Base-by-base conservation (phyloP, 2,113 vertebrate species). In the Melanocharis versteri region DNA sequence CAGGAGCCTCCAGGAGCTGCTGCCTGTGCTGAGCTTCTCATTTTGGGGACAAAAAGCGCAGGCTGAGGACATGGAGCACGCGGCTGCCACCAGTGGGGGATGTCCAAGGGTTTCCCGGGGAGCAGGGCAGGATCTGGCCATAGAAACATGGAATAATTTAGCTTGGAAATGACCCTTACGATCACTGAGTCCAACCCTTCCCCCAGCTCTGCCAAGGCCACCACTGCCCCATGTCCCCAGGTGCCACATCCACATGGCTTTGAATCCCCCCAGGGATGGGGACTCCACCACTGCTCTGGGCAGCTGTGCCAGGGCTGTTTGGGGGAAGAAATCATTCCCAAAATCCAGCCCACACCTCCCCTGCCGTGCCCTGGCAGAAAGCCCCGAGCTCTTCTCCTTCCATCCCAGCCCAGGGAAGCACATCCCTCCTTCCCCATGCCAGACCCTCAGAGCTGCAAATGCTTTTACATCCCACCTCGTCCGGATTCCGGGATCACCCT, bases 81-180 rank as follows among this genome's bases (percentile, higher is more conserved):
- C 0, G 0, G 39, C 7, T 23, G 42, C 14, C 3, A 1, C 0
- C 0, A 3, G 5, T 2, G 9, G 28, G 24, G 9, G 33, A 50
- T 64, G 35, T 3, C 54, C 71, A 6, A 0, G 23, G 40, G 20
- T 14, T 48, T 62, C 35, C 69, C 75, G 4, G 9, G 33, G 61
- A 51, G n/a, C 27, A 21, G 62, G 35, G 35, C 40, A 62, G 90
- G n/a, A 11, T 7, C 26, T 21, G 22, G 10, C 10, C 19, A 3
- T 4, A 8, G 45, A 24, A n/a, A 37, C 23, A 2, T 5, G 45
- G 33, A 53, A 58, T n/a, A 3, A n/a, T 66, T 60, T 12, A 30
- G 0, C 39, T 28, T 45, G 51, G 68, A 65, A 73, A 39, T 44
- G 37, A 44, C 27, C 15, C 15, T 13, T 16, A 13, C 13, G 4